phyloP scores from a whole-genome alignment of 92 coral and sea anemone species.

The Porites lobata region DNA sequence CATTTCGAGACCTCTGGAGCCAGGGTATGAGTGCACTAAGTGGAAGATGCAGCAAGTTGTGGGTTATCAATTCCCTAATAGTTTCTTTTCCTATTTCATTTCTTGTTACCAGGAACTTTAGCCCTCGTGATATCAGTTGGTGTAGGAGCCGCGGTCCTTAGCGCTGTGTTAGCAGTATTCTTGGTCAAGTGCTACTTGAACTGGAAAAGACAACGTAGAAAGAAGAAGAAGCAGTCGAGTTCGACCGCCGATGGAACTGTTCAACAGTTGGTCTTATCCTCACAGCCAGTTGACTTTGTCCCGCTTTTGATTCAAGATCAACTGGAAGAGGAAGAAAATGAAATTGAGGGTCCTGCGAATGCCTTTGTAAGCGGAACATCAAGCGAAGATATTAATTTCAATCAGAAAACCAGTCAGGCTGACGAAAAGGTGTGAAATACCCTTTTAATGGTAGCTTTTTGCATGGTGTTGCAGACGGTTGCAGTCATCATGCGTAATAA shows the following conservation, averaged over 20 bases:
- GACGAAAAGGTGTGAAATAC: neutral
- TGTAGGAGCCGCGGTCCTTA: neutral
- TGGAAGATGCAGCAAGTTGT: no score
- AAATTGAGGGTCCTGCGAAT: neutral
- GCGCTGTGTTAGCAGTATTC: neutral
- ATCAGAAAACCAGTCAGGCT: neutral
- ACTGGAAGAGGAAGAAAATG: slow-evolving; percentile 47
- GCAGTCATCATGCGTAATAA: no score
- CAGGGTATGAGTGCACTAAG: no score
- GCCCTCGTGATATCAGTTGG: slow-evolving; percentile 7
- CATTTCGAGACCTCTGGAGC: no score
- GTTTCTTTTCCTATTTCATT: no score
- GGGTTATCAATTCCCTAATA: no score
- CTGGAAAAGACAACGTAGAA: slow-evolving; percentile 43
- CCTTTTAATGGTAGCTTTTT: neutral
- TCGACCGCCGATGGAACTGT: neutral
- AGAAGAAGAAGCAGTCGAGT: neutral
- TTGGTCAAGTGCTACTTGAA: slow-evolving; percentile 31
- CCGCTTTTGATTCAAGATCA: slow-evolving; percentile 72
- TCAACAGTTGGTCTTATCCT: slow-evolving; percentile 20
- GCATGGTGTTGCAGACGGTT: no score
- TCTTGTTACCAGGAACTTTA: slow-evolving; percentile 13
- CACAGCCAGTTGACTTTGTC: slow-evolving; percentile 43
- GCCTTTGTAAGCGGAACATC: neutral
- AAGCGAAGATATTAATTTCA: neutral